Evolutionary conservation across 2,888 invertebrate genomes (phyloP), one percentile per base, ranked within the genome.

Genomic region (Tachina fera): DNA sequence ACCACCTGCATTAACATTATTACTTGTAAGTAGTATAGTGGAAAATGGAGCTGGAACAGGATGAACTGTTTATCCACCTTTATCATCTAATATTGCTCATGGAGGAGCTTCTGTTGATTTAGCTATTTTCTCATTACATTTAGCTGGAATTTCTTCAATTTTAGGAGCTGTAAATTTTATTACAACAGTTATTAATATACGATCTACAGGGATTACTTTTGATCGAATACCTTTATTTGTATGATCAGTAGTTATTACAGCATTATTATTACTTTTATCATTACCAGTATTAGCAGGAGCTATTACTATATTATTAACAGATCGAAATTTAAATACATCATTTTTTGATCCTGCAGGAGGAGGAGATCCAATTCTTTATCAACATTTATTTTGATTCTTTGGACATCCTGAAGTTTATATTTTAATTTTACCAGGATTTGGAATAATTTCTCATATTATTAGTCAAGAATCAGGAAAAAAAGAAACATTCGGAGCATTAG

Each of bases 361-460:
- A 43, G 97, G 96, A 75, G 96, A 97, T 78, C 96, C 96, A 3
- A 95, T 97, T 93, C 89, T 97, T 88, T 97, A 96, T 76, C 96
- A 97, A 95, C 96, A 97, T 92, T 93, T 97, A 94, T 96, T 97
- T 93, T 97, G 96, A 95, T 97, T 97, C 93, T 97, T 97, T 31
- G 31, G 31, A 31, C 31, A 31, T 31, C 31, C 31, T 3, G 31
- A 31, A 31, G 31, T 31, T 4, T 97, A 97, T 93, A 96, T 97
- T 96, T 93, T 97, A 94, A 96, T 97, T 95, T 90, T 97, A 89
- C 96, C 96, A 0, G 96, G 95, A 92, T 97, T 97, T 94, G 96
- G 96, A 0, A 94, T 97, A 94, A 95, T 97, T 92, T 96, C 96
- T 0, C 96, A 96, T 91, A 95, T 96, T 93, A 95, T 96, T 92